Evolutionary conservation across 2,888 invertebrate genomes (phyloP).

Genomic region (Bimastos eiseni): DNA sequence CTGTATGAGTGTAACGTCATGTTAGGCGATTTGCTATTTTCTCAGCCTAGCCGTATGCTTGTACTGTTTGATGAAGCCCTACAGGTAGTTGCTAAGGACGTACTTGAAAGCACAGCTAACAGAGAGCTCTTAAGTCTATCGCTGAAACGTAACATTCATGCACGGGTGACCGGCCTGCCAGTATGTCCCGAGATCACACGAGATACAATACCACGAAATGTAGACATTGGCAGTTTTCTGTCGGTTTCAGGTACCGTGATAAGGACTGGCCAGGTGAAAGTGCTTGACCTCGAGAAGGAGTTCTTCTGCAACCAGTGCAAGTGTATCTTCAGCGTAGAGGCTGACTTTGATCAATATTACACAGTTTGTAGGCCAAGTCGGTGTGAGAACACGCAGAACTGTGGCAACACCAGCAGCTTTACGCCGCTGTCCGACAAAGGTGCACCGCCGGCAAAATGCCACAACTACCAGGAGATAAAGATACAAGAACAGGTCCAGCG

Average conservation of each 20-base stretch:
- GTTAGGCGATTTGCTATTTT: slow-evolving; percentile 69
- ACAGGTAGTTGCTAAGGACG: slow-evolving; percentile 48
- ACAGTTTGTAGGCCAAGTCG: slow-evolving; percentile 66
- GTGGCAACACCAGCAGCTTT: slow-evolving; percentile 50
- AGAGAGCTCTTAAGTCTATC: slow-evolving; percentile 46
- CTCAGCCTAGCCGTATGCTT: slow-evolving; percentile 70
- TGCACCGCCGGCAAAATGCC: slow-evolving; percentile 66
- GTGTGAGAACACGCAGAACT: slow-evolving; percentile 67
- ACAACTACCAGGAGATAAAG: slow-evolving; percentile 66
- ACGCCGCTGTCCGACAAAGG: slow-evolving; percentile 49
- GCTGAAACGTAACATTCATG: slow-evolving; percentile 72
- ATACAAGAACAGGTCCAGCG: slow-evolving; percentile 80
- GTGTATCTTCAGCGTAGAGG: slow-evolving; percentile 70
- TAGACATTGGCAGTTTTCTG: slow-evolving; percentile 74
- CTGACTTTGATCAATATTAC: slow-evolving; percentile 73
- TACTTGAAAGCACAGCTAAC: not conserved
- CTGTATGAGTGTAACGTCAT: slow-evolving; percentile 70
- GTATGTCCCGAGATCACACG: slow-evolving; percentile 71
- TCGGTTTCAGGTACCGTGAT: slow-evolving; percentile 76
- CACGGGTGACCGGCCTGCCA: slow-evolving; percentile 70
- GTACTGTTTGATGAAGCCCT: slow-evolving; percentile 68
- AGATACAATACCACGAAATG: slow-evolving; percentile 71
- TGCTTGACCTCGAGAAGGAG: slow-evolving; percentile 76
- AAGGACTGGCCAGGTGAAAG: slow-evolving; percentile 74
- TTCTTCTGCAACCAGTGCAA: slow-evolving; percentile 80